Base-by-base conservation (phyloP, 2,113 vertebrate genomes). In the Gymnarchus niloticus region DNA sequence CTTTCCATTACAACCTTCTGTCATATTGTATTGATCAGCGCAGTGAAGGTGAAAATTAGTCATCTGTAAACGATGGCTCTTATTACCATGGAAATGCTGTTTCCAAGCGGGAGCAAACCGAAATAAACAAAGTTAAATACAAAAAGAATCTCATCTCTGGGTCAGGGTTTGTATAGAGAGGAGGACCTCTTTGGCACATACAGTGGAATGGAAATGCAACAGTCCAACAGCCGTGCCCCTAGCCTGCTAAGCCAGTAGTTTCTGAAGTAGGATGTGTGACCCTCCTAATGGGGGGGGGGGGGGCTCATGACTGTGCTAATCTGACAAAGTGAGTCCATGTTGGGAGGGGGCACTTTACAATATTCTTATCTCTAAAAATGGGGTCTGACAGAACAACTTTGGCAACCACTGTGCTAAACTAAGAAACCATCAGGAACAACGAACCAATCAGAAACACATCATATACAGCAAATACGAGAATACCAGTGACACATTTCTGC, bases 11-110 rank as follows among this genome's bases (percentile, higher is more conserved):
- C 37, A 21, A 19, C 48, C 56, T 44, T 59, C 48, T 81, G 83
- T 85, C 76, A 48, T 81, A 56, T 46, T 82, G 86, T 65, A 87
- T 81, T 69, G 86, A 82, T 85, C 56, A 73, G 83, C 2, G 33
- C 37, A 37, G 81, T 37, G 5, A 56, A 56, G 51, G 65, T 83
- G 81, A 87, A 44, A 76, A 84, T 84, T 87, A 84, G 83, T 87
- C 82, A 84, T 84, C 86, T 61, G 83, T 80, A 84, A 54, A 49
- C 33, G 69, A 87, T 84, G 56, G 54, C 28, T 28, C 73, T 84
- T 56, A 52, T 84, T 61, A 44, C 83, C 44, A 28, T 44, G 83
- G 23, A 56, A 84, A 80, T n/a, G 23, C 65, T 57, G 83, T 86
- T 81, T 81, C 85, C 56, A 86, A 37, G 56, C 21, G 28, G 76